Percentiles rank a stretch among this genome's conserved stretches.
phyloP scores from a whole-genome alignment of 2,113 vertebrate genomes.

The rat (Rattus norvegicus) region DNA sequence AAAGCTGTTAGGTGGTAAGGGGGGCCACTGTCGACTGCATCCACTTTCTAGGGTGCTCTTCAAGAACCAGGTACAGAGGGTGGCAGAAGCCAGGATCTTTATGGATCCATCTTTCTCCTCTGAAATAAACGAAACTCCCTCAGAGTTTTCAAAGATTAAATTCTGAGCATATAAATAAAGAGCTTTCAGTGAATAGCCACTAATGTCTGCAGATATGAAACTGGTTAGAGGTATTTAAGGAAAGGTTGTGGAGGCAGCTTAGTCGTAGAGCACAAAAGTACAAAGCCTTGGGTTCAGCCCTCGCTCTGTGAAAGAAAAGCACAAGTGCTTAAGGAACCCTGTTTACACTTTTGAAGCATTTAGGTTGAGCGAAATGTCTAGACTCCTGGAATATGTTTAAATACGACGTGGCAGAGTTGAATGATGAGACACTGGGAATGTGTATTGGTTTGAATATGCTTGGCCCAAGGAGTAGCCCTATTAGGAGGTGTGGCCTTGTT shows the following conservation, averaged over 20 bases:
- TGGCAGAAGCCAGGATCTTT: background rate
- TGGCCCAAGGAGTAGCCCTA: no score
- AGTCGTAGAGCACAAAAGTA: background rate
- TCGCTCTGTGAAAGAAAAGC: background rate
- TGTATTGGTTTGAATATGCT: no score
- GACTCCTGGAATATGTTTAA: background rate
- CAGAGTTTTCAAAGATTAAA: background rate
- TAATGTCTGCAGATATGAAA: background rate
- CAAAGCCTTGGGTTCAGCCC: background rate
- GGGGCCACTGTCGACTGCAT: fast-evolving
- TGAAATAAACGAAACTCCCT: background rate
- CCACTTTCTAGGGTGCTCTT: background rate
- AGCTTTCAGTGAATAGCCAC: background rate
- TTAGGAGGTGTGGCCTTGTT: no score
- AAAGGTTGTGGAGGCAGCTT: background rate
- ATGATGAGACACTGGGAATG: background rate
- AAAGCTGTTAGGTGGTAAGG: background rate
- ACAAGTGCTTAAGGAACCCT: background rate
- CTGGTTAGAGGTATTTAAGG: background rate
- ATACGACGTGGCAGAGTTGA: background rate
- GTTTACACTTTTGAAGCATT: background rate
- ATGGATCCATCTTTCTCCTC: background rate
- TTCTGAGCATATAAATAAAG: background rate
- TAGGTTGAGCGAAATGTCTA: background rate
- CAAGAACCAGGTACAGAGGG: background rate